These are phyloP conservation scores for Gobio gobio DNA, from an alignment of 2,113 vertebrate species.

Conservation along the genomic window DNA sequence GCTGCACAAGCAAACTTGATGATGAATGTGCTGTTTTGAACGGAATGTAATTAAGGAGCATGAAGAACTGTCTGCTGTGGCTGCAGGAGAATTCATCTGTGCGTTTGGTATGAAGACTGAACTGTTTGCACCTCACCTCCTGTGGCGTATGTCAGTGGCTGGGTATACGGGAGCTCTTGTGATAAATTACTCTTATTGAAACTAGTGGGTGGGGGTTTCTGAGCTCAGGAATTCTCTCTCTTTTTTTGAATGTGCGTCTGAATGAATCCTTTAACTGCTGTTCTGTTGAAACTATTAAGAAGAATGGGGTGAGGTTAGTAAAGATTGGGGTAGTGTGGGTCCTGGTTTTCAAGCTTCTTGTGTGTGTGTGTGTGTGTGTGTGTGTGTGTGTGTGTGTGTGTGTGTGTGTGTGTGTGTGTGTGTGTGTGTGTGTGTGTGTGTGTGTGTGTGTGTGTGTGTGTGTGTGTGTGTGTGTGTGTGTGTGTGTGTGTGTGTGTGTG, in stretches of 20 bases:
- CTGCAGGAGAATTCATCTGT: conserved; percentile 23
- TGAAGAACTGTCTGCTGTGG: background rate
- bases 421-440: no score
- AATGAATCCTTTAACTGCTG: conserved; percentile 7
- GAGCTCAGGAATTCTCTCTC: background rate
- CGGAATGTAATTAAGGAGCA: background rate
- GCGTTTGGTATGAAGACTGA: conserved; percentile 22
- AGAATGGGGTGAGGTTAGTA: background rate
- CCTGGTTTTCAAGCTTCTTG: background rate
- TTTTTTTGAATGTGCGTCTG: background rate
- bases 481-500: no score
- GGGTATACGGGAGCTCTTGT: conserved; percentile 8
- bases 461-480: no score
- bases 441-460: no score
- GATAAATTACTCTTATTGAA: conserved; percentile 47
- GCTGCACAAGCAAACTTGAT: background rate
- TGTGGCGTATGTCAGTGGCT: conserved; percentile 38
- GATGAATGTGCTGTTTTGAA: background rate
- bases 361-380: no score
- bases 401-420: no score
- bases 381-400: no score
- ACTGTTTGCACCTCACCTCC: conserved; percentile 27
- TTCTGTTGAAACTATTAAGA: background rate
- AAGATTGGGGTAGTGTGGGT: background rate
- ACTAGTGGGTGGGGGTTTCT: background rate